phyloP scores from a whole-genome alignment of 2,888 invertebrate genomes.

The Falcaria lacertinaria region DNA sequence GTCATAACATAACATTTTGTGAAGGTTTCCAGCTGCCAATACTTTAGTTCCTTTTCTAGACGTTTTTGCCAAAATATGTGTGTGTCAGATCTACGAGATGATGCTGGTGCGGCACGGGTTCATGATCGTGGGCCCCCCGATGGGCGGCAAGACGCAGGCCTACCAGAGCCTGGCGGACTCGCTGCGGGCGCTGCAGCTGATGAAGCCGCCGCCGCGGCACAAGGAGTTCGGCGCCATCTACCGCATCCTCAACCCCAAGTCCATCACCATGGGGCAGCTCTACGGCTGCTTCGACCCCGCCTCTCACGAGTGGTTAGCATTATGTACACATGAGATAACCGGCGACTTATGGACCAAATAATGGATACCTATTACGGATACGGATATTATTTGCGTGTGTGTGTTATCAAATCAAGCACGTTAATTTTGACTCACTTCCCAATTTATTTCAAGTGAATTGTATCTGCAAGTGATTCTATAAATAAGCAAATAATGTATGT shows the following conservation, averaged over 20 bases:
- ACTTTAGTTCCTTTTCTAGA: too few relatives aligned
- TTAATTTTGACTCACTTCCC: too few relatives aligned
- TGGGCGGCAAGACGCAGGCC: conserved; percentile 95
- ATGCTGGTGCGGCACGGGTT: conserved; percentile 95
- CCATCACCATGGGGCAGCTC: conserved; percentile 95
- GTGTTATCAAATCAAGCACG: too few relatives aligned
- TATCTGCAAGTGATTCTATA: too few relatives aligned
- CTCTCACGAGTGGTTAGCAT: conserved; percentile 94
- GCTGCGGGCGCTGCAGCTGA: conserved; percentile 81
- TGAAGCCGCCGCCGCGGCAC: conserved; percentile 67
- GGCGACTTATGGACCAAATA: too few relatives aligned
- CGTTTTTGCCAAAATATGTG: not conserved
- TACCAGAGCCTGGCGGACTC: conserved; percentile 90
- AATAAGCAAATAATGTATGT: too few relatives aligned
- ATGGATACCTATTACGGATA: too few relatives aligned
- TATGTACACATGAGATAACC: too few relatives aligned
- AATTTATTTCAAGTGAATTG: too few relatives aligned
- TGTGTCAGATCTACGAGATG: conserved; percentile 91
- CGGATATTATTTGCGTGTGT: too few relatives aligned
- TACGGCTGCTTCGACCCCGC: conserved; percentile 96
- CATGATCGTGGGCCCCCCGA: conserved; percentile 95
- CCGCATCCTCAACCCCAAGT: conserved; percentile 94
- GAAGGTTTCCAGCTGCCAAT: too few relatives aligned
- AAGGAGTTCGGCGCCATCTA: conserved; percentile 79
- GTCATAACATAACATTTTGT: too few relatives aligned